Base-by-base conservation (phyloP, 2,888 invertebrate genomes). In the Pristionchus entomophagus region DNA sequence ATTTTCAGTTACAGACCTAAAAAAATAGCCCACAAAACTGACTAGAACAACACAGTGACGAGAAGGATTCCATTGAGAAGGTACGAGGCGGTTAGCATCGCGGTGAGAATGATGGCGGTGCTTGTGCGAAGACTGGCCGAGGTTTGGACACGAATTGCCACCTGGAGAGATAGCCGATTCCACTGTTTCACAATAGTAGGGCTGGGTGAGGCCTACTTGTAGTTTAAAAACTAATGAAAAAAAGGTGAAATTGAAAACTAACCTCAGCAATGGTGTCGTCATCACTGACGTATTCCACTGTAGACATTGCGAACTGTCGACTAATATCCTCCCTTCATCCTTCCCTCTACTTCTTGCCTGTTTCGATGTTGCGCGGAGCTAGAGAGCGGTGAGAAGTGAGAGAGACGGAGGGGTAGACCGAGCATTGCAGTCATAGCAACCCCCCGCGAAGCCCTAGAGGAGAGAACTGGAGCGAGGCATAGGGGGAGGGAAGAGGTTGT, bases 231-330 rank as follows among this genome's bases (percentile, higher is more conserved):
- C 51, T 26, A n/a, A 1, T 49, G 26, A 49, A 80, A 41, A 53
- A 49, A 17, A 17, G 41, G 3, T 8, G 1, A 78, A 35, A n/a
- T 49, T 29, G 53, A 56, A 45, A n/a, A 49, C 59, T 0, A 4
- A 84, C 83, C 82, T 91, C 90, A 0, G 92, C 91, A 26, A 92
- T 85, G 22, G 92, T 92, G 69, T 92, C 92, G 2, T 89, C 90
- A 49, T 89, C 89, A 2, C 88, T 78, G 17, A 92, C 92, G 85
- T 89, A 92, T 82, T 91, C 89, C 2, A 91, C 87, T 1, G 90
- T 85, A 1, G 85, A 85, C 85, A 85, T 85, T 41, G 26, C 49
- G 49, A 45, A 77, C 77, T 32, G 51, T 80, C 49, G 49, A 80
- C 78, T 51, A 80, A 0, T 80, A 35, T 51, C 29, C 19, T 29